phyloP scores from a whole-genome alignment of 2,113 vertebrate species.

The Hystrix cristata region DNA sequence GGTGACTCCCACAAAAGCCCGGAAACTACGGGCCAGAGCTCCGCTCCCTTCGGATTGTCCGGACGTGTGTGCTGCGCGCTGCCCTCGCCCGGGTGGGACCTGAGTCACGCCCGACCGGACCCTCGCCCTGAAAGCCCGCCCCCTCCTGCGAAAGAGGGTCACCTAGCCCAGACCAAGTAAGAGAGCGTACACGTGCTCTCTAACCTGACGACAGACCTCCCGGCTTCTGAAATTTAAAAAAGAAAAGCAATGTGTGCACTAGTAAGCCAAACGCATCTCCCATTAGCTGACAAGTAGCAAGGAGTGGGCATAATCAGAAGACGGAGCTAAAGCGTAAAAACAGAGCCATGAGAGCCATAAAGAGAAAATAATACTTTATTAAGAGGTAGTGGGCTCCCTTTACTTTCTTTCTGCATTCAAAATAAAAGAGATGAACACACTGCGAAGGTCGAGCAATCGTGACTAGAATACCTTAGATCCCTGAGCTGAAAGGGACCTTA shows the following conservation, averaged over 20 bases:
- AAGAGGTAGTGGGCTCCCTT: background rate
- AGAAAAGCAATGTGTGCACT: background rate
- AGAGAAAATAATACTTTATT: background rate
- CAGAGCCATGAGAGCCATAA: background rate
- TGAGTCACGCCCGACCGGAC: no score
- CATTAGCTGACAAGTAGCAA: background rate
- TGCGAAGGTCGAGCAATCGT: background rate
- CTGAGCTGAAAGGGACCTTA: background rate
- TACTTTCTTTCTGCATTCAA: background rate
- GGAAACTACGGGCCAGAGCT: background rate
- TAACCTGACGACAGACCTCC: background rate
- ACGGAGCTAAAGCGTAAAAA: background rate
- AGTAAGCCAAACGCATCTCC: background rate
- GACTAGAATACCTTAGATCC: background rate
- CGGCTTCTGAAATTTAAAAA: background rate
- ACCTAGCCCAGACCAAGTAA: background rate
- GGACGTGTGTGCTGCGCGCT: no score
- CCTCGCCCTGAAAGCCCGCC: no score
- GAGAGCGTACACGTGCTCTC: background rate
- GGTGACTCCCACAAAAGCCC: accelerated
- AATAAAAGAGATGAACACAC: background rate
- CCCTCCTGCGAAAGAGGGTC: background rate
- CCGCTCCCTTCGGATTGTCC: background rate
- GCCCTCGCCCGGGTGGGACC: no score
- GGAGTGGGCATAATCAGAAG: background rate